Conservation (phyloP, 2,113 vertebrate species). For the Bufo bufo region DNA sequence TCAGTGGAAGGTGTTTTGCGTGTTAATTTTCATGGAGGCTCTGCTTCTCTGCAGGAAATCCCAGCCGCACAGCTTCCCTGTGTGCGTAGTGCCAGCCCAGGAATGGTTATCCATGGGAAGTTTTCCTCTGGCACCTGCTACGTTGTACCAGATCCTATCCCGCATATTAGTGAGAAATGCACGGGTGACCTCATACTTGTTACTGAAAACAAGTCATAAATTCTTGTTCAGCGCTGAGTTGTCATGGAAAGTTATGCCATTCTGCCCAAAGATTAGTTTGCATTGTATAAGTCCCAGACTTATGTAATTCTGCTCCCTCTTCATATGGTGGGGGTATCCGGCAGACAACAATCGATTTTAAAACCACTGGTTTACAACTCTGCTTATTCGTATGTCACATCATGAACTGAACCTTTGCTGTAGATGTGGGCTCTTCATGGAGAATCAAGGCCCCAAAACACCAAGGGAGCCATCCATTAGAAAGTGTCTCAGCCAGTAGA, state of each 20-base stretch:
- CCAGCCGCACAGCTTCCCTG: slow-evolving; percentile 24
- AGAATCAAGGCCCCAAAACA: too few species aligned
- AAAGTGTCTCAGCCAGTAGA: too few species aligned
- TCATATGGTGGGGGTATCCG: background rate
- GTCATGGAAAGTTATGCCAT: slow-evolving; percentile 38
- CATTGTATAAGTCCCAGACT: slow-evolving; percentile 23
- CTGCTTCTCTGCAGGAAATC: slow-evolving; percentile 22
- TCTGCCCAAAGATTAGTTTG: slow-evolving; percentile 32
- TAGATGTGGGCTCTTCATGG: too few species aligned
- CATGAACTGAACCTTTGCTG: background rate
- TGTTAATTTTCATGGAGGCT: slow-evolving; percentile 24
- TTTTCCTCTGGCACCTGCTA: slow-evolving; percentile 35
- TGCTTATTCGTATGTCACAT: background rate
- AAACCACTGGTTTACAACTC: too few species aligned
- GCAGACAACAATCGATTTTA: background rate
- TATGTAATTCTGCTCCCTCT: slow-evolving; percentile 27
- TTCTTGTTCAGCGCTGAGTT: slow-evolving; percentile 41
- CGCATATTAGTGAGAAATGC: slow-evolving; percentile 39
- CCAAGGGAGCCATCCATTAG: too few species aligned
- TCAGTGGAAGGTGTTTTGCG: slow-evolving; percentile 9
- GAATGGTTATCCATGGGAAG: slow-evolving; percentile 2
- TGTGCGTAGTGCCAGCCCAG: slow-evolving; percentile 13
- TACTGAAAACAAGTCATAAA: slow-evolving; percentile 39
- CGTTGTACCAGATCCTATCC: slow-evolving; percentile 5
- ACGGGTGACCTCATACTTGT: slow-evolving; percentile 43